Evolutionary conservation across 2,113 vertebrate species (phyloP), one percentile per base, ranked within the genome.

Genomic region (Lucifuga dentata): DNA sequence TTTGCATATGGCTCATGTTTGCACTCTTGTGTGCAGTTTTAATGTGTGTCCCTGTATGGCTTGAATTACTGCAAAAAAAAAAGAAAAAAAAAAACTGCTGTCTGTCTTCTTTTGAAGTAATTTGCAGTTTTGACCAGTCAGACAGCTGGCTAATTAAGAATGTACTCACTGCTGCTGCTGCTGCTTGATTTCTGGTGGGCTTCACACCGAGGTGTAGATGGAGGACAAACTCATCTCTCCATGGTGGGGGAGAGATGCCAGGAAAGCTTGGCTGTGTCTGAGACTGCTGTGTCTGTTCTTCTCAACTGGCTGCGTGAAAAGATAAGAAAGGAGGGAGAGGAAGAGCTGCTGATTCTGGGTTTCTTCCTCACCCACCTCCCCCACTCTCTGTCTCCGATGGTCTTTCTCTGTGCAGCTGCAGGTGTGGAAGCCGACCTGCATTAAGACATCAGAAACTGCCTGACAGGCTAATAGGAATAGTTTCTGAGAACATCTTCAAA

Each of bases 401-500:
- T 58, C 64, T 80, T 72, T 76, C 73, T 79, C 57, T 44, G 69
- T 81, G 80, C 85, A 85, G 74, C 87, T 90, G 79, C 76, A 82
- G 70, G 65, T 87, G 80, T 86, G 68, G 61, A 77, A 86, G 76
- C 65, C 91, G 88, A 91, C 89, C 86, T 85, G 88, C 81, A 89
- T 91, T 88, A 90, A 91, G 88, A 88, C 89, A 83, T 92, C 76
- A 86, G 78, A 85, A 87, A 78, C 50, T 77, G 84, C 67, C 73
- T 80, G 87, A 81, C 45, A 64, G 71, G 67, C 77, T 93, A 88
- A 90, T 87, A 76, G 84, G 88, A 68, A 57, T 45, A 38, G 75
- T 64, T 83, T 85, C 86, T 55, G 19, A 65, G 78, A 81, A 64
- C 83, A 84, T 90, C 83, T 84, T 91, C 82, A 90, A 89, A 91